These are phyloP conservation scores for Venturia canescens DNA, from an alignment of 1,140 invertebrate species.

Conservation along the genomic window DNA sequence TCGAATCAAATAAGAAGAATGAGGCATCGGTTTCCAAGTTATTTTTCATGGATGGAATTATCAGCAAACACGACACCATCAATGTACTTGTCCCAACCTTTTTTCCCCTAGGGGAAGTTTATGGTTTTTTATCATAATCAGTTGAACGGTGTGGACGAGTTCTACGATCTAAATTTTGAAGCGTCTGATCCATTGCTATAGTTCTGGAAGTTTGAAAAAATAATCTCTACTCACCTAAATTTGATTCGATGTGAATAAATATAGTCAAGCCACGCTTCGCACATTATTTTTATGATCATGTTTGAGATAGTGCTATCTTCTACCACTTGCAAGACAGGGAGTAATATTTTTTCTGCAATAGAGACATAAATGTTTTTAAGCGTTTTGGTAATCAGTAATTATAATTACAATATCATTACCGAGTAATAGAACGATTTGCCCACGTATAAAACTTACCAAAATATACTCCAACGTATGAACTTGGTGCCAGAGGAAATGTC, in stretches of 20 bases:
- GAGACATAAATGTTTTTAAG: background rate
- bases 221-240: slow-evolving; percentile 85
- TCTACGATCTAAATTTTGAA: no score
- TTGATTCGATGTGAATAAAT: slow-evolving; percentile 88
- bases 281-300: slow-evolving; percentile 87
- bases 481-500: slow-evolving; percentile 70
- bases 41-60: no score
- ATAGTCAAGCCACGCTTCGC: slow-evolving; percentile 90
- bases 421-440: no score
- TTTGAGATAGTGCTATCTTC: slow-evolving; percentile 84
- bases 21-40: no score
- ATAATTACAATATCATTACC: background rate
- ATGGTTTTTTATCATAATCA: no score
- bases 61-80: no score
- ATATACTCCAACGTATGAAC: slow-evolving; percentile 81
- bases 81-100: no score
- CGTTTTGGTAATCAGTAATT: background rate
- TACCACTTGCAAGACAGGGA: slow-evolving; percentile 85
- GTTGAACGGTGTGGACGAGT: no score
- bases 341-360: slow-evolving; percentile 83
- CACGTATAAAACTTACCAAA: slow-evolving; percentile 75
- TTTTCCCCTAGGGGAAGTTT: no score
- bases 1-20: no score
- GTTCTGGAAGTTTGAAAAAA: no score
- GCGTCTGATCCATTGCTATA: no score